phyloP scores from a whole-genome alignment of 2,797 vertebrate genomes.

The Lacerta agilis region DNA sequence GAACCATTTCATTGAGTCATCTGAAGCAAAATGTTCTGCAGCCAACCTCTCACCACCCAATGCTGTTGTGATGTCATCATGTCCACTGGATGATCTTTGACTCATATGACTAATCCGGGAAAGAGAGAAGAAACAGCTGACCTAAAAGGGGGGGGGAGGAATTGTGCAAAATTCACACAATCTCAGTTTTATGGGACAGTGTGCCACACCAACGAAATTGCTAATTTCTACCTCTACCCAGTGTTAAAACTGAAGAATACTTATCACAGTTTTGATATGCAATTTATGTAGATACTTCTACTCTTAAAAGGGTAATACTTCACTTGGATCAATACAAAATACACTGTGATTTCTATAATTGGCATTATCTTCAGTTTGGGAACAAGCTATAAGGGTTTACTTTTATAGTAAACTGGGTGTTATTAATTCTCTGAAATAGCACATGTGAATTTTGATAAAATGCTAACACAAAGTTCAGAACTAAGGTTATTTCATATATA shows the following conservation, averaged over 20 bases:
- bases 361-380: not conserved
- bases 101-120: not conserved
- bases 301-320: not conserved
- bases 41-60: not conserved
- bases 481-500: not conserved
- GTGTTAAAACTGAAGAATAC: not conserved
- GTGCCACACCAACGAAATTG: not conserved
- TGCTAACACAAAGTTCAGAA: not conserved
- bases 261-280: not conserved
- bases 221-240: not conserved
- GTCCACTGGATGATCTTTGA: not conserved
- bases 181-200: not conserved
- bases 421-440: not conserved
- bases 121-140: not conserved
- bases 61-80: not conserved
- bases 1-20: not conserved
- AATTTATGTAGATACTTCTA: not conserved
- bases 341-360: not conserved
- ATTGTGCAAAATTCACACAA: not conserved
- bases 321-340: not conserved
- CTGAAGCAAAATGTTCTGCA: not conserved
- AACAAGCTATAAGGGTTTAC: too few species aligned
- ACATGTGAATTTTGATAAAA: too few species aligned
- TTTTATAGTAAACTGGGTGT: too few species aligned
- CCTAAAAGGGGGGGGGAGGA: too few species aligned